These are phyloP conservation scores for Medauroidea extradentata DNA, from an alignment of 1,140 invertebrate genomes.

Conservation along the genomic window DNA sequence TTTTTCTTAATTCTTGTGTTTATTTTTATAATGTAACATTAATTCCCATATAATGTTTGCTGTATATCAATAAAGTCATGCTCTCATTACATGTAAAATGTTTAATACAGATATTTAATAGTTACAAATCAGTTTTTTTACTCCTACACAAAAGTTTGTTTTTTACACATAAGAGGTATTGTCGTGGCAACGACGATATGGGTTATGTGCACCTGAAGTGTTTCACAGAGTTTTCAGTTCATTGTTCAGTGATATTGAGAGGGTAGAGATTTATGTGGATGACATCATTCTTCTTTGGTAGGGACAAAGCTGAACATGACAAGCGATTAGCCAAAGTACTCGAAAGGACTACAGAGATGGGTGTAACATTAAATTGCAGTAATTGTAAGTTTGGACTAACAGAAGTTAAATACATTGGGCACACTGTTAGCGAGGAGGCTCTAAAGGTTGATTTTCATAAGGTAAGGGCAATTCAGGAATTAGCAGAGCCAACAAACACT, in stretches of 20 bases:
- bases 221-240: conserved; percentile 20
- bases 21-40: too few species aligned
- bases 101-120: too few species aligned
- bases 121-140: too few species aligned
- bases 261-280: conserved; percentile 19
- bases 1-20: too few species aligned
- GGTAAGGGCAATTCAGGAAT: conserved; percentile 31
- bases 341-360: conserved; percentile 17
- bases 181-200: conserved; percentile 18
- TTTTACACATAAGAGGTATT: too few species aligned
- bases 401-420: conserved; percentile 35
- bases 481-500: conserved; percentile 23
- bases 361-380: conserved; percentile 29
- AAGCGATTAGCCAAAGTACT: conserved; percentile 20
- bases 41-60: too few species aligned
- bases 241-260: conserved; percentile 16
- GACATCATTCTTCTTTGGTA: conserved; percentile 23
- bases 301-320: conserved; percentile 11
- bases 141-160: too few species aligned
- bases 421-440: conserved; percentile 35
- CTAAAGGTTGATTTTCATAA: conserved; percentile 32
- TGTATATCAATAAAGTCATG: too few species aligned
- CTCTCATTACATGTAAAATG: too few species aligned
- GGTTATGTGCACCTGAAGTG: conserved; percentile 18
- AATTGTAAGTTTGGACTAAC: conserved; percentile 27